Base-by-base conservation (phyloP, 2,797 vertebrate genomes). In the Cuniculus paca region DNA sequence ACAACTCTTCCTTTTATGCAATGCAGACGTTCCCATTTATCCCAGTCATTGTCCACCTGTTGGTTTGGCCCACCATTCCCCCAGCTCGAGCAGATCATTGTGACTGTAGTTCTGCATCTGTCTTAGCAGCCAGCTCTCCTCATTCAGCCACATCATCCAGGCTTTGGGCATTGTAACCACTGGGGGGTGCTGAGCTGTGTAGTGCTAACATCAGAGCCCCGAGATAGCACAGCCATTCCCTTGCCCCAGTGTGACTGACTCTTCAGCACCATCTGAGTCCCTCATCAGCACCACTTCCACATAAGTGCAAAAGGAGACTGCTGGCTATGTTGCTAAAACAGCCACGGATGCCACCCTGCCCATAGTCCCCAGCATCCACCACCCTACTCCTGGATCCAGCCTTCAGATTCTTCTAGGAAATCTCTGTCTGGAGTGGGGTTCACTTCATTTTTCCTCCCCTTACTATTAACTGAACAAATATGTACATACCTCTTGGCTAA, bases 371-470 rank as follows among this genome's bases (percentile, higher is more conserved):
- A 0, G 0, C 6, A 42, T 48, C 52, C 86, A 54, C 58, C 72
- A 75, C 56, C 50, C 19, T 68, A 4, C 45, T 63, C 70, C 31
- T 75, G 11, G 84, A 70, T 72, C 50, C 83, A 48, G 16, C 34
- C 58, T 75, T 84, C 58, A 77, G 61, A 70, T 70, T 56, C 84
- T 74, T 82, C 84, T 50, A 79, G 80, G 94, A 94, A 79, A 54
- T 2, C 68, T 82, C 86, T 91, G 9, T 92, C 70, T 72, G 13
- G 19, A 70, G 1, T 48, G 52, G 13, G 42, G 6, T 39, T 7
- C 34, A 61, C 16, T 39, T 79, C 54, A 5, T 56, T 83, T 89
- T 61, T 81, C 19, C 39, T 70, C 39, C n/a, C 56, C 34, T 1
- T 22, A 5, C 4, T 80, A 31, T n/a, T 75, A 90, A 50, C 28